Conservation (phyloP, 1,140 invertebrate genomes). For the Tenebrio molitor region DNA sequence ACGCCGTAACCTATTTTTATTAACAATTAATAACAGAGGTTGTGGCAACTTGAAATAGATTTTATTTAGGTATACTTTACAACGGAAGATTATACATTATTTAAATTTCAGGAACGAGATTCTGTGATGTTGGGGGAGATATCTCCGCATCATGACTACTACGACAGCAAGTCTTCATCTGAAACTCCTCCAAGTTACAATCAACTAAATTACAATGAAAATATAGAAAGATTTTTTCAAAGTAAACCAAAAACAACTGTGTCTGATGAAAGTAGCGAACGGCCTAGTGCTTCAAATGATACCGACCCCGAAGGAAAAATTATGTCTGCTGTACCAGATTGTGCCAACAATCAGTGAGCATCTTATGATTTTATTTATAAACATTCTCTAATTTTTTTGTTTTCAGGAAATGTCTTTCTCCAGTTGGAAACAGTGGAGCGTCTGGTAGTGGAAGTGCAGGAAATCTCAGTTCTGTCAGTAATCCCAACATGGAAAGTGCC, state of each 20-base stretch:
- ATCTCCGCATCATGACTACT: constrained; percentile 86
- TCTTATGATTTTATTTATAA: constrained; percentile 13
- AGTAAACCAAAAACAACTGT: constrained; percentile 79
- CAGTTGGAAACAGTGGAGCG: constrained; percentile 68
- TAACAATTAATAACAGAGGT: no score
- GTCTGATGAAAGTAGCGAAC: constrained; percentile 67
- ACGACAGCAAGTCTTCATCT: constrained; percentile 84
- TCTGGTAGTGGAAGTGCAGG: constrained; percentile 72
- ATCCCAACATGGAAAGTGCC: constrained; percentile 67
- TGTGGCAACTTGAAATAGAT: no score
- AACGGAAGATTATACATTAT: no score
- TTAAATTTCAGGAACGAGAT: constrained; percentile 81
- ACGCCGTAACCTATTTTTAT: no score
- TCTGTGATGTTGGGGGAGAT: constrained; percentile 89
- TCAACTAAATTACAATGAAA: constrained; percentile 90
- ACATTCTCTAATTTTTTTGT: constrained; percentile 29
- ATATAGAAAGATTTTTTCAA: constrained; percentile 87
- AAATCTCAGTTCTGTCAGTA: constrained; percentile 70
- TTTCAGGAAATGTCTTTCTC: constrained; percentile 67
- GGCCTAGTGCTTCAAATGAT: constrained; percentile 56
- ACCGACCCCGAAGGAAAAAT: constrained; percentile 61
- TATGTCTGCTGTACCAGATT: constrained; percentile 51
- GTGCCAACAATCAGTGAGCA: constrained; percentile 60
- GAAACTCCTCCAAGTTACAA: constrained; percentile 88
- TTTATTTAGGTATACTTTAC: no score